A percentile compares a stretch with the other conserved stretches of the same genome.
Conservation (phyloP, 2,113 vertebrate species). For the Pterocles orientalis region DNA sequence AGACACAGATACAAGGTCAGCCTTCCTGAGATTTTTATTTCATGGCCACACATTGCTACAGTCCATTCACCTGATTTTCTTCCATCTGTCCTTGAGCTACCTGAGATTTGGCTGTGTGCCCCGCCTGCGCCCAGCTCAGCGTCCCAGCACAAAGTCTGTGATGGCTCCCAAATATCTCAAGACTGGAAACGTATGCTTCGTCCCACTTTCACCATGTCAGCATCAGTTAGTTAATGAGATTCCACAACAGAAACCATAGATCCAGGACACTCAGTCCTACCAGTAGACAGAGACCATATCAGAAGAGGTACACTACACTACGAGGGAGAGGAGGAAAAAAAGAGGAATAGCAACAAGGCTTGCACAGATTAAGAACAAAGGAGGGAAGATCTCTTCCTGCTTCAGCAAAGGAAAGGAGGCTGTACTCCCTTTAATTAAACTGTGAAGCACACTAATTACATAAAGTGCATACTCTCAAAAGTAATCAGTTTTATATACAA, state of each 20-base stretch:
- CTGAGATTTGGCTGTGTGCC: background rate
- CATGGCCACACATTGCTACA: background rate
- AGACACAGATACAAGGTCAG: background rate
- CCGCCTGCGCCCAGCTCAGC: background rate
- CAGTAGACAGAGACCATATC: background rate
- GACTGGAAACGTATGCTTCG: background rate
- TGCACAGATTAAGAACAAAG: background rate
- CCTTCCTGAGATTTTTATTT: background rate
- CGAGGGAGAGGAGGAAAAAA: background rate
- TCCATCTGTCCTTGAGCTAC: background rate
- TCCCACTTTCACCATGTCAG: background rate
- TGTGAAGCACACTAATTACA: background rate
- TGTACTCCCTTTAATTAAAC: background rate
- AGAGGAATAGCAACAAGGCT: background rate
- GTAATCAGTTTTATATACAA: background rate
- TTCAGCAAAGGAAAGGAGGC: background rate
- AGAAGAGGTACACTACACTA: background rate
- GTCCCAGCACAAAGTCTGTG: background rate
- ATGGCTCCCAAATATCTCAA: background rate
- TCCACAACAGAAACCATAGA: background rate
- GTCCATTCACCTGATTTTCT: background rate
- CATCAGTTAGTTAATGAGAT: rapidly evolving
- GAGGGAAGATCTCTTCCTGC: background rate
- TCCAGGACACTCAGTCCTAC: background rate
- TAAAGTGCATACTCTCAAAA: background rate